phyloP scores from a whole-genome alignment of 1,140 invertebrate genomes.

The Bombus turneri region DNA sequence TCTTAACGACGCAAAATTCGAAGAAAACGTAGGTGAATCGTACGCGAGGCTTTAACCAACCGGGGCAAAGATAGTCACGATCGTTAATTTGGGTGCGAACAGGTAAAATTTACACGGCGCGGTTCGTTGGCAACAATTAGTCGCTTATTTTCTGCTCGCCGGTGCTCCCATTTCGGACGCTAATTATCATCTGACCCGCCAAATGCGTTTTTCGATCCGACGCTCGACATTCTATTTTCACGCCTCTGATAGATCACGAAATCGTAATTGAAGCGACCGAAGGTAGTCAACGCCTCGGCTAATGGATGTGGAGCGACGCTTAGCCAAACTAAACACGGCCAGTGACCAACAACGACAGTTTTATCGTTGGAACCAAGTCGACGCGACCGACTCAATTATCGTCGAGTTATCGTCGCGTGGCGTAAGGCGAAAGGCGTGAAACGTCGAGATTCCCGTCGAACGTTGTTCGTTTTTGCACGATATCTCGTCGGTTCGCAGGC shows the following conservation, averaged over 20 bases:
- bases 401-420: too few species aligned
- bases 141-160: slow-evolving; percentile 52
- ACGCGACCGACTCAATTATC: too few species aligned
- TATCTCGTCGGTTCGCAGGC: not conserved
- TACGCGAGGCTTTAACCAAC: not conserved
- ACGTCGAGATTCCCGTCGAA: not conserved
- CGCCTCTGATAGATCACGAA: slow-evolving; percentile 40
- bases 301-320: not conserved
- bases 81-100: slow-evolving; percentile 66
- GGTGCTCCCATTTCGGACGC: slow-evolving; percentile 44
- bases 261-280: slow-evolving; percentile 49
- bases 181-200: slow-evolving; percentile 57
- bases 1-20: not conserved
- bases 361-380: not conserved
- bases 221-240: slow-evolving; percentile 34
- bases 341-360: not conserved
- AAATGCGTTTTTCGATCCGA: slow-evolving; percentile 17
- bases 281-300: slow-evolving; percentile 37
- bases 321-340: not conserved
- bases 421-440: not conserved
- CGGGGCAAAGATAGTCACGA: slow-evolving; percentile 16
- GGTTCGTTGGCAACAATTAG: slow-evolving; percentile 66
- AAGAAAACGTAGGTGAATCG: not conserved
- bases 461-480: not conserved
- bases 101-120: slow-evolving; percentile 67